Evolutionary conservation across 2,888 invertebrate species (phyloP), one percentile per base, ranked within the genome.

Genomic region (Creontiades dilutus): DNA sequence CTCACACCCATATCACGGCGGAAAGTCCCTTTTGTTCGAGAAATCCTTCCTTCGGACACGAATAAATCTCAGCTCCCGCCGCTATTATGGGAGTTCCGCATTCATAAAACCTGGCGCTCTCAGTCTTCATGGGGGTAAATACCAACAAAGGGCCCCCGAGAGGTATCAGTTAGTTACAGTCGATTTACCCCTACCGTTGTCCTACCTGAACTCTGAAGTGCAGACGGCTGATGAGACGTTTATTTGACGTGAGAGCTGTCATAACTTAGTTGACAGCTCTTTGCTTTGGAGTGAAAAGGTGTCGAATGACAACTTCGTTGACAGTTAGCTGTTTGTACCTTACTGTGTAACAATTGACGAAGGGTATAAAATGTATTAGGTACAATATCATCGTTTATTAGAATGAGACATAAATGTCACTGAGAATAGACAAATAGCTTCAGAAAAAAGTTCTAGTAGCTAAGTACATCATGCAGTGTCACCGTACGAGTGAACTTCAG

Each of bases 1-100:
- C 85, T 85, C 85, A 85, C 85, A 85, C 85, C 85, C 85, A 85
- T 85, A 57, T 85, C 85, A 85, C 85, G 85, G 61, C 85, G n/a
- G 55, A 52, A 37, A 37, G 57, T 85, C 85, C 37, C 37, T 61
- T 37, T 52, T 85, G 61, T 85, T 28, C 57, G 23, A 61, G 19
- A n/a, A 78, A 78, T 46, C 46, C 37, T 55, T 68, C 68, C 52
- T 55, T 85, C 57, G 85, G 85, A 61, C 85, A 27, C 46, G 85
- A 61, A 85, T 85, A 57, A 57, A 85, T 85, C 52, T 85, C 23
- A 61, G n/a, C 47, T 19, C 85, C 23, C 37, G 61, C n/a, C 9
- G 37, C 57, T 23, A 47, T 55, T 61, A 68, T 37, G n/a, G 52
- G 61, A 57, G 37, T 85, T 85, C 85, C 52, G 85, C 85, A n/a